Evolutionary conservation across 2,888 invertebrate genomes (phyloP).

Genomic region (Dolichopus griseipennis): DNA sequence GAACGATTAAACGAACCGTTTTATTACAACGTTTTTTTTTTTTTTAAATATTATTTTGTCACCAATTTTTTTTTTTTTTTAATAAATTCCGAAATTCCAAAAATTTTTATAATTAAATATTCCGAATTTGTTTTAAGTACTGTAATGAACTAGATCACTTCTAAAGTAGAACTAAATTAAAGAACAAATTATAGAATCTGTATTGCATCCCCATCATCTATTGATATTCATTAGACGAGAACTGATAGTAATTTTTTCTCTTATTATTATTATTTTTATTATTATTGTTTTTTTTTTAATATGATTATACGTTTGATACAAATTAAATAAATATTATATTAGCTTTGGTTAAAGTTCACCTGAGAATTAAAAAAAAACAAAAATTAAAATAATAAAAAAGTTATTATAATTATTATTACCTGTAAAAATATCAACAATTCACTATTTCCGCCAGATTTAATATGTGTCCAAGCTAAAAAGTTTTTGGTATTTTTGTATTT

Average conservation of each 20-base stretch:
- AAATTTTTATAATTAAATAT: neutral
- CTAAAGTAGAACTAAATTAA: neutral
- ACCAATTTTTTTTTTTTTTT: too few relatives aligned
- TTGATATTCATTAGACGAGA: neutral
- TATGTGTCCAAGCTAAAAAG: neutral
- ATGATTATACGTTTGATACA: neutral
- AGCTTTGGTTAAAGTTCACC: neutral
- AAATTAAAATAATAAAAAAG: neutral
- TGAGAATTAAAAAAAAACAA: neutral
- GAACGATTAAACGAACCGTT: neutral
- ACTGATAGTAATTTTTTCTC: neutral
- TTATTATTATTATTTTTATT: neutral
- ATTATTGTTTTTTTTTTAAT: neutral
- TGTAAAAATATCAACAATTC: neutral
- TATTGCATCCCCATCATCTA: neutral
- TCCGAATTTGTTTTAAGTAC: conserved; percentile 1
- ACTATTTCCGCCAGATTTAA: neutral
- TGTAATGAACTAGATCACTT: neutral
- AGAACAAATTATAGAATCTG: neutral
- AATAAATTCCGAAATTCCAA: too few relatives aligned
- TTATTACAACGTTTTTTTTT: neutral
- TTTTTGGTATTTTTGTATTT: neutral
- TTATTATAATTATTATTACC: neutral
- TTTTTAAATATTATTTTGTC: too few relatives aligned
- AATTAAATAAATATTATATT: neutral